Percentiles rank a stretch among this genome's conserved stretches.
phyloP scores from a whole-genome alignment of 2,888 invertebrate species.

The Xestia rhomboidea region DNA sequence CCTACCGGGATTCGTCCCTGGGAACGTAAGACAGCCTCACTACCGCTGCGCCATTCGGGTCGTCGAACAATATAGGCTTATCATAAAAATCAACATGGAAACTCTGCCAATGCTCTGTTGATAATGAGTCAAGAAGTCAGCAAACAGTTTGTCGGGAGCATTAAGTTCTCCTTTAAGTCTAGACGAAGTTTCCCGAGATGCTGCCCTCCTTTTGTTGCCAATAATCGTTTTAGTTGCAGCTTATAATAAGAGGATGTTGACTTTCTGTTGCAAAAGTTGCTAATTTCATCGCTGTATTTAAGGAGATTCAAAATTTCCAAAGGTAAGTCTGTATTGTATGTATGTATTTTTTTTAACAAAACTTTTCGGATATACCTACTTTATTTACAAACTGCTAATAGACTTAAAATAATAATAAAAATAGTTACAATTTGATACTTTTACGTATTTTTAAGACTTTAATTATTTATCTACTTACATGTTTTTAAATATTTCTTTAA shows the following conservation, averaged over 20 bases:
- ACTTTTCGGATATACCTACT: neutral
- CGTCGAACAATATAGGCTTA: too few species aligned
- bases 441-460: too few species aligned
- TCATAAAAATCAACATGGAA: constrained; percentile 15
- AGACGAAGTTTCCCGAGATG: neutral
- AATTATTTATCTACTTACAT: too few species aligned
- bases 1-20: too few species aligned
- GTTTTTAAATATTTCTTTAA: too few species aligned
- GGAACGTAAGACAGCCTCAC: too few species aligned
- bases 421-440: too few species aligned
- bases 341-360: neutral
- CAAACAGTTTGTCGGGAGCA: constrained; percentile 50
- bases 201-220: constrained; percentile 21
- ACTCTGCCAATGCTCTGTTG: neutral
- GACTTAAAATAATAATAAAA: neutral
- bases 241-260: constrained; percentile 11
- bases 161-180: constrained; percentile 15
- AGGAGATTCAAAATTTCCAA: too few species aligned
- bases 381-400: neutral
- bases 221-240: constrained; percentile 52
- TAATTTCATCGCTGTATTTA: neutral
- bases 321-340: too few species aligned
- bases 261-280: neutral
- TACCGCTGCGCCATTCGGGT: too few species aligned
- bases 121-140: constrained; percentile 5